phyloP scores from a whole-genome alignment of 1,140 invertebrate genomes.

The Neodiprion pinetum region DNA sequence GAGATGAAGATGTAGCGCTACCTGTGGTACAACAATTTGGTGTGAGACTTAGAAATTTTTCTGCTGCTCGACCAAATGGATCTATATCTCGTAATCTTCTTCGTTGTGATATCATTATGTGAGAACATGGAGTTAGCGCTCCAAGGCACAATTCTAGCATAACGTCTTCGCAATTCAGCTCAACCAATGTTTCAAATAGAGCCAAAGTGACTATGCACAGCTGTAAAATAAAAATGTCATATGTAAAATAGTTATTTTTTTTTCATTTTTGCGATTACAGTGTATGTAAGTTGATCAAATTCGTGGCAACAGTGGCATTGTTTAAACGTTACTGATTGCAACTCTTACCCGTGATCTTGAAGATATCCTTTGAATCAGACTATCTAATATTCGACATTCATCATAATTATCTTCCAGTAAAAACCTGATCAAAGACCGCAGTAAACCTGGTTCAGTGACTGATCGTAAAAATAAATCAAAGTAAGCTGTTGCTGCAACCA shows the following conservation, averaged over 20 bases:
- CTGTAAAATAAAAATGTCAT: constrained; percentile 63
- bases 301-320: constrained; percentile 10
- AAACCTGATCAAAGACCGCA: constrained; percentile 85
- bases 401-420: constrained; percentile 87
- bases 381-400: constrained; percentile 77
- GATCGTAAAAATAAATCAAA: constrained; percentile 88
- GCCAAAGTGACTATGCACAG: constrained; percentile 89
- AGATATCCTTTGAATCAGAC: constrained; percentile 77
- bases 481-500: constrained; percentile 91
- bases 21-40: constrained; percentile 67
- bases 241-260: constrained; percentile 22
- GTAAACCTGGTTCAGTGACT: constrained; percentile 83
- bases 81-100: constrained; percentile 80
- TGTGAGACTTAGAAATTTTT: constrained; percentile 83
- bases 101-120: constrained; percentile 86
- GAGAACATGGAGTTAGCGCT: constrained; percentile 87
- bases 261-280: neutral
- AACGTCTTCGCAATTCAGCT: constrained; percentile 96
- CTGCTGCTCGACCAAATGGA: constrained; percentile 80
- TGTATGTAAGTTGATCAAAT: constrained; percentile 11
- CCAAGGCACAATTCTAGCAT: constrained; percentile 91
- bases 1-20: constrained; percentile 23
- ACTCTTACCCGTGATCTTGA: constrained; percentile 72
- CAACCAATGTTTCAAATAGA: constrained; percentile 88
- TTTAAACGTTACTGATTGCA: constrained; percentile 13